These are phyloP conservation scores for Neolamprologus kungweensis DNA, from an alignment of 2,113 vertebrate genomes.

Conservation along the genomic window DNA sequence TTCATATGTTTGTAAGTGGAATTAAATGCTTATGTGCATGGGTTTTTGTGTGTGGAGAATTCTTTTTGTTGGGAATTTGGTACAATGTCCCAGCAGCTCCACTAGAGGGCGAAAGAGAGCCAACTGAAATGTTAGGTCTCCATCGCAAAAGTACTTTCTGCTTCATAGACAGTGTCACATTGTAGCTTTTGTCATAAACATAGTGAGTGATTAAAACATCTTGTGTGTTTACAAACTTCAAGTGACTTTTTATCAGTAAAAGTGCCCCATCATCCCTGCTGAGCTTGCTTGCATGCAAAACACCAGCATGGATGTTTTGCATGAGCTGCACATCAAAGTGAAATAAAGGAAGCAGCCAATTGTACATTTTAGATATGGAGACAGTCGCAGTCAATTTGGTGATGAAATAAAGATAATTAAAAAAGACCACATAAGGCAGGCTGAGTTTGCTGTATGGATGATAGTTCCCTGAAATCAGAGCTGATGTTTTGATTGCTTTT, in stretches of 20 bases:
- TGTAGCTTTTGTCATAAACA: neutral
- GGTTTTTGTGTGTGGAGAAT: neutral
- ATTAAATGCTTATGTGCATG: neutral
- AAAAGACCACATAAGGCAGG: neutral
- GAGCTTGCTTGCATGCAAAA: constrained; percentile 43
- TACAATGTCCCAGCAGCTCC: constrained; percentile 31
- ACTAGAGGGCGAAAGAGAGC: constrained; percentile 43
- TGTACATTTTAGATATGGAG: neutral
- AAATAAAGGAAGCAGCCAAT: neutral
- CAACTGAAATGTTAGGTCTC: neutral
- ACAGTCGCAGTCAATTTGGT: neutral
- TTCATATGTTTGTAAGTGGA: neutral
- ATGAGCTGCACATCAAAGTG: constrained; percentile 20
- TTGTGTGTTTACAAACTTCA: neutral
- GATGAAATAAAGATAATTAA: neutral
- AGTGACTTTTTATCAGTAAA: constrained; percentile 20
- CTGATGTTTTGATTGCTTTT: neutral
- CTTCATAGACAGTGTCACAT: neutral
- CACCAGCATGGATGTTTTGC: constrained; percentile 31
- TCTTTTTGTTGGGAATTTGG: neutral
- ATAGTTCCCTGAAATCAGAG: neutral
- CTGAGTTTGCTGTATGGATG: neutral
- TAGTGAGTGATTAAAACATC: neutral
- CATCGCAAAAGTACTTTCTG: neutral
- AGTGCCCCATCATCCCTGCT: neutral